phyloP scores from a whole-genome alignment of 2,113 vertebrate species.

The Junco hyemalis region DNA sequence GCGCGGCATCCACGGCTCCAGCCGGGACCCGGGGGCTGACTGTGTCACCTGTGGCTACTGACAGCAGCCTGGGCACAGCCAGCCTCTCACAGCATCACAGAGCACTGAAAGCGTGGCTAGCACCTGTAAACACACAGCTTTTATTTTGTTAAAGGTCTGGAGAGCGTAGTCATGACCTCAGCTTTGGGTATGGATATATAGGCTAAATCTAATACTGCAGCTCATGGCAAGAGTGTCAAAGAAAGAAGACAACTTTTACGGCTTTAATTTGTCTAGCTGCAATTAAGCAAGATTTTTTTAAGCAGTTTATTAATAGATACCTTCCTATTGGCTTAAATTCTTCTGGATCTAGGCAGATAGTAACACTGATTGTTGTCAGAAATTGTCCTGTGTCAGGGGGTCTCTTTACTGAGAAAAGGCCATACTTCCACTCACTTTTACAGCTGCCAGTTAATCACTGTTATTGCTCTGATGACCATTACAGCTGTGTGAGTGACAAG shows the following conservation, averaged over 20 bases:
- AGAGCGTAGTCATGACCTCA: neutral
- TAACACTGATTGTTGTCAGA: neutral
- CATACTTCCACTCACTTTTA: neutral
- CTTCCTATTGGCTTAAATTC: neutral
- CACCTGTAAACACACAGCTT: neutral
- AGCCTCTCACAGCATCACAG: neutral
- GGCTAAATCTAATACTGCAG: neutral
- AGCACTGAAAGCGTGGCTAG: neutral
- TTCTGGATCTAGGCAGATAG: neutral
- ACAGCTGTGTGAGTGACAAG: neutral
- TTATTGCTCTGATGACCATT: neutral
- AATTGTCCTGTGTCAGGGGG: neutral
- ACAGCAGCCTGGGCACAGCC: neutral
- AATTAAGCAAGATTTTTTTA: neutral
- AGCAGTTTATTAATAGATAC: neutral
- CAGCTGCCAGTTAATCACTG: neutral
- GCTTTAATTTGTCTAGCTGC: neutral
- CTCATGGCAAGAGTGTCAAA: neutral
- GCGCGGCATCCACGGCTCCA: accelerated
- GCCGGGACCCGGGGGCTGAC: neutral
- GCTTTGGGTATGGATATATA: accelerated
- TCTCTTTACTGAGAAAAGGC: neutral
- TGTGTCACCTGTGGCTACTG: conserved; percentile 60
- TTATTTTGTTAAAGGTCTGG: neutral
- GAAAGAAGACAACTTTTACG: neutral